Conservation (phyloP, 2,797 vertebrate species). For the Notamacropus eugenii region DNA sequence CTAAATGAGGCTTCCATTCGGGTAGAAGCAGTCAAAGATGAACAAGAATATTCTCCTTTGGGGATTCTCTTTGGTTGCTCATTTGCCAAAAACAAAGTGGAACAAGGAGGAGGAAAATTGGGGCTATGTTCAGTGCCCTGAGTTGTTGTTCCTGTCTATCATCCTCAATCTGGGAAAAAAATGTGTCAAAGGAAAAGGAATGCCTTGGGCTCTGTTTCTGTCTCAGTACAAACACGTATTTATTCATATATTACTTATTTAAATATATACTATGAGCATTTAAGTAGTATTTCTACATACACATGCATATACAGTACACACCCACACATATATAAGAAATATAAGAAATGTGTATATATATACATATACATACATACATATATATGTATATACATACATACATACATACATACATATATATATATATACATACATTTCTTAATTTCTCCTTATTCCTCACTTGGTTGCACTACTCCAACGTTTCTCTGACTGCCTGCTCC, state of each 20-base stretch:
- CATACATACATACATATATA: too few species aligned
- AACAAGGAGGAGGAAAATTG: not conserved
- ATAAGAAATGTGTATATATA: too few species aligned
- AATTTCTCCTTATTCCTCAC: not conserved
- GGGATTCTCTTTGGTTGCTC: not conserved
- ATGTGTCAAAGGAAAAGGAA: not conserved
- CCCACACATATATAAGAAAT: too few species aligned
- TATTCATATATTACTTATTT: not conserved
- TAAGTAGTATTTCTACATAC: not conserved
- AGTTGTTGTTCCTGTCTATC: not conserved
- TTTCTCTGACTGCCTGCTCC: not conserved
- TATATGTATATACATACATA: not conserved
- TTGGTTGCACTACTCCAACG: not conserved
- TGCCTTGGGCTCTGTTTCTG: not conserved
- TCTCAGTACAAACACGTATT: not conserved
- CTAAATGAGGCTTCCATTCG: not conserved
- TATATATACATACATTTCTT: not conserved
- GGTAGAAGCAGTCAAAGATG: not conserved
- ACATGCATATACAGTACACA: not conserved
- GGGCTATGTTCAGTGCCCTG: not conserved
- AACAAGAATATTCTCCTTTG: not conserved
- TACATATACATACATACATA: not conserved
- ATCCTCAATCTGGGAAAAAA: not conserved
- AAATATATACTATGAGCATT: not conserved
- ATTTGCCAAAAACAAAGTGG: not conserved